phyloP scores from a whole-genome alignment of 2,888 invertebrate genomes.

The Drosophila cyrtoloma region DNA sequence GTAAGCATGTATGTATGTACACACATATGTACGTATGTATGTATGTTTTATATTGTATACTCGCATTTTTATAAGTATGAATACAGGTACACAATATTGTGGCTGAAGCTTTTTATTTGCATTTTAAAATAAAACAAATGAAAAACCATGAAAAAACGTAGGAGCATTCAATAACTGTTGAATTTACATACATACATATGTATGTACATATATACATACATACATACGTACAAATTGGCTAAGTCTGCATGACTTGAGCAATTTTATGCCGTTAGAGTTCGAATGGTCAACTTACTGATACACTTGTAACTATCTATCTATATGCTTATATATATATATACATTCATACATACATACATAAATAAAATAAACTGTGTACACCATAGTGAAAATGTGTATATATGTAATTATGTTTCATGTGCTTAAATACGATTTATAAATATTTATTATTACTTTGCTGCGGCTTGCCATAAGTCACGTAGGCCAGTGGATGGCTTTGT shows the following conservation, averaged over 20 bases:
- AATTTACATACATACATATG: neutral
- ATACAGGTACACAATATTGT: neutral
- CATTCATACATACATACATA: neutral
- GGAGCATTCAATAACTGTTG: neutral
- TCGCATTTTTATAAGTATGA: neutral
- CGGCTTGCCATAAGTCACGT: conserved; percentile 40
- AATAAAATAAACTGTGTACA: no score
- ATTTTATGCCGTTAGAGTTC: neutral
- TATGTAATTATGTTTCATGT: neutral
- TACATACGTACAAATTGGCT: no score
- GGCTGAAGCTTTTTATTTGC: conserved; percentile 8
- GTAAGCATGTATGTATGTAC: neutral
- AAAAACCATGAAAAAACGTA: conserved; percentile 5
- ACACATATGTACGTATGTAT: neutral
- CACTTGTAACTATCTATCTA: neutral
- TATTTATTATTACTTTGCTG: conserved; percentile 14
- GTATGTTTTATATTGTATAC: neutral
- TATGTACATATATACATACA: neutral
- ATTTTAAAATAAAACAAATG: conserved; percentile 10
- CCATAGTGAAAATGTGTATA: neutral
- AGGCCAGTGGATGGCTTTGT: conserved; percentile 28
- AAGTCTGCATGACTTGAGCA: neutral
- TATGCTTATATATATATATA: neutral
- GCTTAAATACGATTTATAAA: conserved; percentile 1
- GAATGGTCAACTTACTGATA: neutral